Percentiles rank a stretch among this genome's conserved stretches.
Evolutionary conservation across 2,888 invertebrate genomes (phyloP).

Genomic region (Pseudanteris insignis): DNA sequence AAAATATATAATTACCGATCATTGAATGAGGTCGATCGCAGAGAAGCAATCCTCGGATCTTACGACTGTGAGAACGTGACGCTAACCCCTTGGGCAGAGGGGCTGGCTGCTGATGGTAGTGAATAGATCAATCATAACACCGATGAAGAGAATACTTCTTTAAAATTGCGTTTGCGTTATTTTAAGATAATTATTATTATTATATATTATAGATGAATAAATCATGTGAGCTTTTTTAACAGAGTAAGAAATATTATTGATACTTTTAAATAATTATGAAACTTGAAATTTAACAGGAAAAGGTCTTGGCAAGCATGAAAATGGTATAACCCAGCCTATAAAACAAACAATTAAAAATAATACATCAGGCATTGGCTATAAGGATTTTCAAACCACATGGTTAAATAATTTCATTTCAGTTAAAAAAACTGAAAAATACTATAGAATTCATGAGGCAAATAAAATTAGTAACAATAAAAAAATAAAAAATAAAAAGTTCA

Average conservation of each 20-base stretch:
- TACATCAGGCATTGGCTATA: constrained; percentile 80
- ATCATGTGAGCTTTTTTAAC: too few relatives aligned
- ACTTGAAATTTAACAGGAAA: constrained; percentile 70
- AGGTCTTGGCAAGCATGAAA: constrained; percentile 83
- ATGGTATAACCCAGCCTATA: constrained; percentile 80
- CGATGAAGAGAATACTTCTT: too few relatives aligned
- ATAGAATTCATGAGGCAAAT: constrained; percentile 16
- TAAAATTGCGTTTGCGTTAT: too few relatives aligned
- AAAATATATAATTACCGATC: too few relatives aligned
- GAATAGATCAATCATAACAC: too few relatives aligned
- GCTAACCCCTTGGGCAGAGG: too few relatives aligned
- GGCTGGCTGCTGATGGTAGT: too few relatives aligned
- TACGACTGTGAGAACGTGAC: too few relatives aligned
- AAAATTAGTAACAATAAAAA: constrained; percentile 9
- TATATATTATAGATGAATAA: too few relatives aligned
- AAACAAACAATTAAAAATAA: constrained; percentile 85
- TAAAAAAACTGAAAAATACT: constrained; percentile 15
- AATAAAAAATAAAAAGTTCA: constrained; percentile 53
- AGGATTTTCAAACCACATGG: constrained; percentile 65
- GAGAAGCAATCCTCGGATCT: too few relatives aligned
- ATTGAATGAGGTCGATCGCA: too few relatives aligned
- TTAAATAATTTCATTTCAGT: constrained; percentile 24
- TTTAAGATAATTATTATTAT: too few relatives aligned
- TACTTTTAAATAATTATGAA: background rate
- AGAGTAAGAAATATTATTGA: background rate